phyloP scores from a whole-genome alignment of 2,797 vertebrate genomes.

The Eulemur mongoz region DNA sequence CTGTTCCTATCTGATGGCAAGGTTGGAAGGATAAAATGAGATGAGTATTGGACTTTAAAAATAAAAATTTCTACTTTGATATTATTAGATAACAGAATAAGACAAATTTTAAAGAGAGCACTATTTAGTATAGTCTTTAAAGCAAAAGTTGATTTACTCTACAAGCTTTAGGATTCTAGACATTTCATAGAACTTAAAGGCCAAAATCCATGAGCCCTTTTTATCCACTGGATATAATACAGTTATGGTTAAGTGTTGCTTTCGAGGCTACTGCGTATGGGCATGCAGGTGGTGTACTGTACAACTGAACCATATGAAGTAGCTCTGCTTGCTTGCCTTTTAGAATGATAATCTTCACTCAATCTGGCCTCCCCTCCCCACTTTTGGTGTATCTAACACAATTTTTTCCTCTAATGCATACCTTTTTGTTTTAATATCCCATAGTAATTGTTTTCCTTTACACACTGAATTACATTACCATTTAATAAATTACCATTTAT shows the following conservation, averaged over 20 bases:
- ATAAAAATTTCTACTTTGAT: not conserved
- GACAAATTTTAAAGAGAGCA: not conserved
- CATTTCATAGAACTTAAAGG: not conserved
- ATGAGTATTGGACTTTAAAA: conserved; percentile 4
- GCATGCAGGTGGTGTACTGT: not conserved
- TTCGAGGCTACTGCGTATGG: not conserved
- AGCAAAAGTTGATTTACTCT: not conserved
- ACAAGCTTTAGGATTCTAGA: not conserved
- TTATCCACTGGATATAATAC: not conserved
- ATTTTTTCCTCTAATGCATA: not conserved
- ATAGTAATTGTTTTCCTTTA: not conserved
- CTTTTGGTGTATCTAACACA: not conserved
- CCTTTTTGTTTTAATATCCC: not conserved
- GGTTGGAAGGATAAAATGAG: not conserved
- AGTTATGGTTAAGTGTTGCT: not conserved
- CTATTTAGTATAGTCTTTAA: not conserved
- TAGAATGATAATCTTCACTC: not conserved
- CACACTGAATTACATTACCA: not conserved
- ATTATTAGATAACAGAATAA: not conserved
- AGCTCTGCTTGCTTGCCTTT: not conserved
- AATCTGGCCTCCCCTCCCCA: not conserved
- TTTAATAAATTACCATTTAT: not conserved
- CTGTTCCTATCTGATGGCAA: not conserved
- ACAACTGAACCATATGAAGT: not conserved
- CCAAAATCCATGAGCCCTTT: not conserved